Evolutionary conservation across 2,888 invertebrate species (phyloP), one percentile per base, ranked within the genome.

Genomic region (Lasioglossum oenotherae): DNA sequence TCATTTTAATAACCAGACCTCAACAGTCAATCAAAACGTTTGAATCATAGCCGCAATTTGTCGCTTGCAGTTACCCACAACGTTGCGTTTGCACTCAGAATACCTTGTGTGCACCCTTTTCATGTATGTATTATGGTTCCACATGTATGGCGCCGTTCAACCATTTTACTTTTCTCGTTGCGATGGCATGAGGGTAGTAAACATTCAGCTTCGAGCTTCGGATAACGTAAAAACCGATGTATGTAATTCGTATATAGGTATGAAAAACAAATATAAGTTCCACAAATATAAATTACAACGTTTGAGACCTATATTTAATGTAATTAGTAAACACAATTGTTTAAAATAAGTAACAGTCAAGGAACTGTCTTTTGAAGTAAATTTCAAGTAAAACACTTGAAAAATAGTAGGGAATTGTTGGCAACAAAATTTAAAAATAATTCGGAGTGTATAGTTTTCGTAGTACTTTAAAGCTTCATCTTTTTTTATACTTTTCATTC

Each of bases 21-120:
- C 76, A 23, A 60, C 71, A 57, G 44, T 49, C 57, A 16, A 72
- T 49, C 44, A n/a, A 27, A 57, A 57, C 57, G 75, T 75, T 81
- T 38, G 71, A 71, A 81, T 81, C 44, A 57, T 31, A 81, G 57
- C 75, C 53, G 57, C 80, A 81, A 81, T 81, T 81, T 81, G 75
- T 81, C 80, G 71, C 69, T 60, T 57, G 75, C 75, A 76, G 75
- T 71, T 75, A 31, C 53, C 67, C 35, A 31, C 67, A 67, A 67
- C 19, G 35, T 35, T 67, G 67, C 35, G 67, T 67, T 67, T 67
- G 10, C 67, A 6, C 35, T 31, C 35, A 6, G 35, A 67, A 35
- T 35, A 35, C 19, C 35, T 35, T 19, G 35, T 16, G 67, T 31
- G 19, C 31, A 67, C 67, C 35, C 19, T 57, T 41, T 75, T 64